These are phyloP conservation scores for Hycleus phaleratus DNA, from an alignment of 1,140 invertebrate species.

Conservation along the genomic window DNA sequence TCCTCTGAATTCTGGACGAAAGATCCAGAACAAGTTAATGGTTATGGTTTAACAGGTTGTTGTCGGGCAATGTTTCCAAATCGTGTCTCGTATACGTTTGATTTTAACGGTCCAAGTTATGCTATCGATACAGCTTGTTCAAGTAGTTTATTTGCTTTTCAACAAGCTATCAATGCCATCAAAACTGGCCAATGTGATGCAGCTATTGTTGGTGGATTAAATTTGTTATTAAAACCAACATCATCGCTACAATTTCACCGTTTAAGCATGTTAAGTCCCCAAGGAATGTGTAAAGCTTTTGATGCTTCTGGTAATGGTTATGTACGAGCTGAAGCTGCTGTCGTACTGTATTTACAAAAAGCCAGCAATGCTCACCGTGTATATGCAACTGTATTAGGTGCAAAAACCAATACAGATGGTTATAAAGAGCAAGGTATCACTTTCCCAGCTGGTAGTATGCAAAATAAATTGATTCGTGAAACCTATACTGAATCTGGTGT, in stretches of 20 bases:
- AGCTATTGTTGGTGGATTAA: constrained; percentile 83
- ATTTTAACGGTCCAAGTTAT: constrained; percentile 86
- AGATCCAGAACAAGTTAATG: constrained; percentile 71
- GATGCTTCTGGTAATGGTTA: constrained; percentile 87
- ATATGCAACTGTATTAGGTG: constrained; percentile 80
- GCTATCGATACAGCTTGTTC: constrained; percentile 94
- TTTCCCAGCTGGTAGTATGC: constrained; percentile 79
- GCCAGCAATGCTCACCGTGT: constrained; percentile 63
- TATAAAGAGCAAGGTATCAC: constrained; percentile 85
- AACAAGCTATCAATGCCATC: constrained; percentile 79
- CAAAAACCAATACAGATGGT: constrained; percentile 85
- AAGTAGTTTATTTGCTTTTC: constrained; percentile 80
- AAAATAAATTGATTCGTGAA: constrained; percentile 77
- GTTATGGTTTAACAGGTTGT: constrained; percentile 89
- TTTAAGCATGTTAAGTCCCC: constrained; percentile 80
- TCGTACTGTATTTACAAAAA: constrained; percentile 75
- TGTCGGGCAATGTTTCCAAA: constrained; percentile 94
- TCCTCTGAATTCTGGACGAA: constrained; percentile 72
- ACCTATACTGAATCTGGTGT: constrained; percentile 75
- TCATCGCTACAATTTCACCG: constrained; percentile 88
- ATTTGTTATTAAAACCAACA: constrained; percentile 78
- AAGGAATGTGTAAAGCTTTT: constrained; percentile 90
- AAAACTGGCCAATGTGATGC: constrained; percentile 80
- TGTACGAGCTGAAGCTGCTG: constrained; percentile 82
- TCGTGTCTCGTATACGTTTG: constrained; percentile 90